Percentiles rank a stretch among this genome's conserved stretches.
These are phyloP conservation scores for Andrena minutula DNA, from an alignment of 2,888 invertebrate genomes.

Conservation along the genomic window DNA sequence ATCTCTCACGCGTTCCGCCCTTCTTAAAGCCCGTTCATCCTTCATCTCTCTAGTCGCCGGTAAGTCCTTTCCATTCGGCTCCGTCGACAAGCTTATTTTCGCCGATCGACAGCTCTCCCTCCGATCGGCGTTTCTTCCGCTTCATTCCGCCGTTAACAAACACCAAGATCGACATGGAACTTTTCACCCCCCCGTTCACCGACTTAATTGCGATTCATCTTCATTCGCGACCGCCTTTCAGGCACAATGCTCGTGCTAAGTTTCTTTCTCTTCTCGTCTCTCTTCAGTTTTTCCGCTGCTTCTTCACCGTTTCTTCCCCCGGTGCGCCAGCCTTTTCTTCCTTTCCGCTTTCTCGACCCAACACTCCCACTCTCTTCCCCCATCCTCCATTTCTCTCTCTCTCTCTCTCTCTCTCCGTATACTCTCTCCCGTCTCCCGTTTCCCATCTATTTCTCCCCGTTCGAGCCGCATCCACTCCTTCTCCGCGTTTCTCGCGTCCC, in stretches of 20 bases:
- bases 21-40: not conserved
- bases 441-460: constrained; percentile 43
- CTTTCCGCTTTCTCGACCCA: constrained; percentile 25
- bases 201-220: constrained; percentile 38
- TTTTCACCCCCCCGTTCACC: not conserved
- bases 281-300: constrained; percentile 2
- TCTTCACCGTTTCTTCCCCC: constrained; percentile 24
- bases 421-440: constrained; percentile 25
- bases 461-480: constrained; percentile 44
- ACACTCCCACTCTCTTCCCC: constrained; percentile 4
- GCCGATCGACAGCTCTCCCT: constrained; percentile 25
- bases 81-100: constrained; percentile 12
- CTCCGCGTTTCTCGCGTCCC: constrained; percentile 46
- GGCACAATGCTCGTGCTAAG: constrained; percentile 3
- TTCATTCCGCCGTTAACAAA: constrained; percentile 15
- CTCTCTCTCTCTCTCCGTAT: constrained; percentile 8
- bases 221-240: constrained; percentile 15
- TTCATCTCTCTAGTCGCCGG: constrained; percentile 4
- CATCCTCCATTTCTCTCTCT: constrained; percentile 18
- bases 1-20: constrained; percentile 4
- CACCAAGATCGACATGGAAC: constrained; percentile 8
- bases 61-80: not conserved
- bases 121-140: not conserved
- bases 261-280: constrained; percentile 20
- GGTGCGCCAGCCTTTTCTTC: constrained; percentile 7